Percentiles rank a stretch among this genome's conserved stretches.
These are phyloP conservation scores for Chiloscyllium plagiosum DNA, from an alignment of 2,113 vertebrate species.

Conservation along the genomic window DNA sequence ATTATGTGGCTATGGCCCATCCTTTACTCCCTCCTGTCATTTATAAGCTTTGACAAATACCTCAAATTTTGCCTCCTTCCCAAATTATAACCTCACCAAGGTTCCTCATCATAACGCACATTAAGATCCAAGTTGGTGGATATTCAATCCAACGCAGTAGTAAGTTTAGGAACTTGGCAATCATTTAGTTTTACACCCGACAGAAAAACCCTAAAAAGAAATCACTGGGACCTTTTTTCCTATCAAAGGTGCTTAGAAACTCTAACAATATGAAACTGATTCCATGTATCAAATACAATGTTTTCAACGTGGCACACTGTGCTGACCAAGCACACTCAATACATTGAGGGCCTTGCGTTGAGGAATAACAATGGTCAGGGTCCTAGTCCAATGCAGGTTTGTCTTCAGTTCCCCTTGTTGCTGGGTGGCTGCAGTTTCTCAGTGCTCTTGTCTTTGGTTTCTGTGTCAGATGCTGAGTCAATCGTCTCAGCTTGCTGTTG, in stretches of 20 bases:
- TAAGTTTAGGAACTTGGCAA: neutral
- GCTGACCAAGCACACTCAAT: neutral
- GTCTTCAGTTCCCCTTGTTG: slow-evolving; percentile 33
- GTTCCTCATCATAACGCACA: neutral
- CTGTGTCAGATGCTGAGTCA: slow-evolving; percentile 56
- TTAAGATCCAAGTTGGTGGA: neutral
- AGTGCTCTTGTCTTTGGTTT: slow-evolving; percentile 54
- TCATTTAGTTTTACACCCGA: neutral
- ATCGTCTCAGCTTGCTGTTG: slow-evolving; percentile 67
- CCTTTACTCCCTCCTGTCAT: neutral
- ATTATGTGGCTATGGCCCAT: neutral
- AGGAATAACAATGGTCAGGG: neutral
- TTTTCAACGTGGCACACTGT: neutral
- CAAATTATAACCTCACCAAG: neutral
- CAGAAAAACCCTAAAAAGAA: neutral
- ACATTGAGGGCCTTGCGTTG: neutral
- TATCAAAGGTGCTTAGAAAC: neutral
- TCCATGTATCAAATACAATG: neutral
- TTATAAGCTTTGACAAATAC: neutral
- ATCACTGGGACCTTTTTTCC: neutral
- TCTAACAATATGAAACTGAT: neutral
- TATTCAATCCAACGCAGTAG: neutral
- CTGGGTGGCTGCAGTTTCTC: slow-evolving; percentile 66
- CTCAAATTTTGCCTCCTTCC: neutral
- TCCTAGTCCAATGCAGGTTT: neutral